Conservation (phyloP, 2,797 vertebrate genomes). For the Manis javanica region DNA sequence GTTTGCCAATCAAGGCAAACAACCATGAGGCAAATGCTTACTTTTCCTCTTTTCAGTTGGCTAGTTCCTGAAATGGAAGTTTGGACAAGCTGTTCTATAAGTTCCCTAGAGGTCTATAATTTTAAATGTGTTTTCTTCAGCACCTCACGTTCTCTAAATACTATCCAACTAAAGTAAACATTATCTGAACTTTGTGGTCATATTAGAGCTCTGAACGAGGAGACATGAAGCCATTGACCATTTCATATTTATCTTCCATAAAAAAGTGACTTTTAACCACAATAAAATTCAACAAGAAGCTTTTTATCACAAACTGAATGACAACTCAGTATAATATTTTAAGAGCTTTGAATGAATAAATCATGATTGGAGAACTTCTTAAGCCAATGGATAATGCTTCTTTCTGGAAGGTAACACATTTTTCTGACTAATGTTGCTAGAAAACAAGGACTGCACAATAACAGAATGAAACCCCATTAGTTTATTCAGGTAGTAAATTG, state of each 20-base stretch:
- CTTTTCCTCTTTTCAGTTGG: neutral
- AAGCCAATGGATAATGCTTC: neutral
- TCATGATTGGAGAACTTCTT: neutral
- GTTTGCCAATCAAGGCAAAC: neutral
- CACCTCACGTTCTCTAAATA: slow-evolving; percentile 35
- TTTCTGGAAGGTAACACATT: slow-evolving; percentile 35
- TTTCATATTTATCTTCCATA: slow-evolving; percentile 43
- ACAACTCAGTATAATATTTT: slow-evolving; percentile 33
- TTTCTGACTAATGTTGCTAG: slow-evolving; percentile 24
- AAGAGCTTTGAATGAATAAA: slow-evolving; percentile 40
- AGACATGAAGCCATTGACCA: neutral
- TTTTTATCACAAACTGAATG: slow-evolving; percentile 48
- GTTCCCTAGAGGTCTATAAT: neutral
- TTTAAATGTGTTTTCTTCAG: slow-evolving; percentile 19
- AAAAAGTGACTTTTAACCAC: slow-evolving; percentile 52
- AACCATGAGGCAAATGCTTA: neutral
- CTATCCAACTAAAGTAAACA: slow-evolving; percentile 11
- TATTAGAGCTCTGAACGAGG: neutral
- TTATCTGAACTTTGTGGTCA: slow-evolving; percentile 19
- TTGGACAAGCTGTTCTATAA: neutral
- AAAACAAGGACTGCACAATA: neutral
- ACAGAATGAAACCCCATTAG: neutral
- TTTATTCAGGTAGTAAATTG: neutral
- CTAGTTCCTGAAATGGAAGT: neutral
- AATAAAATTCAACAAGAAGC: slow-evolving; percentile 39